These are phyloP conservation scores for Drosophila borborema DNA, from an alignment of 2,888 invertebrate genomes.

Conservation along the genomic window DNA sequence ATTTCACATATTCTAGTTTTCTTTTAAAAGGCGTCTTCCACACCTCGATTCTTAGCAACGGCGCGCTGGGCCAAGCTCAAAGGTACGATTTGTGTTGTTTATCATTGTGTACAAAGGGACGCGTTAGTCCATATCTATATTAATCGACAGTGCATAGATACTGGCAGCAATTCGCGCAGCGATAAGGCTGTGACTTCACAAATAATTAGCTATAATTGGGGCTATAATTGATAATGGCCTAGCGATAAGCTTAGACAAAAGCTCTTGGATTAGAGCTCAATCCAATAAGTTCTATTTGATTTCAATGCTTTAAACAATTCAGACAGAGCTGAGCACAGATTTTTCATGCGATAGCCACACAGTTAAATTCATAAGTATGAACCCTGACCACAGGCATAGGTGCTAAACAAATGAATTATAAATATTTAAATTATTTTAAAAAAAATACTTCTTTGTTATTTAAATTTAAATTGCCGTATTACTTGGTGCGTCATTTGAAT, in stretches of 20 bases:
- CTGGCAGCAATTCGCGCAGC: conserved; percentile 8
- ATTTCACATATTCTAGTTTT: neutral
- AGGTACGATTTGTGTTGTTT: conserved; percentile 10
- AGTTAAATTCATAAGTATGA: conserved; percentile 27
- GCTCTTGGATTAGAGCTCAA: conserved; percentile 33
- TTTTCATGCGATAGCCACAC: conserved; percentile 20
- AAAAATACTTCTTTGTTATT: neutral
- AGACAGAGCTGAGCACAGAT: conserved; percentile 21
- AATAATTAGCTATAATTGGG: conserved; percentile 48
- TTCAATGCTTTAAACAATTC: conserved; percentile 13
- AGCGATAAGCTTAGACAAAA: conserved; percentile 38
- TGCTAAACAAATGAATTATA: neutral
- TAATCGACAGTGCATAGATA: conserved; percentile 19
- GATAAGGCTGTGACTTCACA: conserved; percentile 50
- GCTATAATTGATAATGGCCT: conserved; percentile 44
- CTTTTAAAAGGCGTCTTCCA: neutral
- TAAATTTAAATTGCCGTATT: conserved; percentile 11
- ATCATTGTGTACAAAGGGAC: conserved; percentile 23
- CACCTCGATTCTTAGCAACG: neutral
- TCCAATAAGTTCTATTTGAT: conserved; percentile 24
- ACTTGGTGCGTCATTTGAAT: conserved; percentile 19
- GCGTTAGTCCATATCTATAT: conserved; percentile 24
- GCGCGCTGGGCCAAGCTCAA: conserved; percentile 9
- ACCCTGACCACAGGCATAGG: neutral
- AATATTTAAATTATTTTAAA: neutral